These are phyloP conservation scores for Garrulus glandarius DNA, from an alignment of 2,797 vertebrate species.

Conservation along the genomic window DNA sequence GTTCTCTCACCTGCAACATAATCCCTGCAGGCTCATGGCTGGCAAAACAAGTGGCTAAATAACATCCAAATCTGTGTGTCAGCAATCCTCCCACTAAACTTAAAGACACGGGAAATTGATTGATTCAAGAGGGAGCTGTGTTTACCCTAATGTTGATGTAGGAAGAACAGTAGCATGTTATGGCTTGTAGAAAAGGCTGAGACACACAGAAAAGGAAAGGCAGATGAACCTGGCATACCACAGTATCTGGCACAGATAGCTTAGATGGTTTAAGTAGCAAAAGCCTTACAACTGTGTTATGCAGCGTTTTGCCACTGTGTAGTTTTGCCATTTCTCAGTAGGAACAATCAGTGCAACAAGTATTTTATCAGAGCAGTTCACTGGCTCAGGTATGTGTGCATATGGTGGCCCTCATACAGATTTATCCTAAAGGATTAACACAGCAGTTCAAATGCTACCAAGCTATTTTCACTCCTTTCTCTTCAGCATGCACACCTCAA, in stretches of 20 bases:
- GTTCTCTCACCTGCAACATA: slow-evolving; percentile 35
- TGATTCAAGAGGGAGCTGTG: background rate
- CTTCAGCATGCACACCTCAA: background rate
- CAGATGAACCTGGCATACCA: background rate
- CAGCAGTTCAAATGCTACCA: background rate
- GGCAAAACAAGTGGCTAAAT: slow-evolving; percentile 32
- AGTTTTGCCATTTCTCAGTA: background rate
- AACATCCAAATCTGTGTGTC: slow-evolving; percentile 11
- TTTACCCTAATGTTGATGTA: background rate
- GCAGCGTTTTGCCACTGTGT: background rate
- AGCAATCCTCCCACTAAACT: slow-evolving; percentile 48
- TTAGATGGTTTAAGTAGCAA: background rate
- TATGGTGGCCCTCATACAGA: background rate
- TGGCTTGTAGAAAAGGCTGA: background rate
- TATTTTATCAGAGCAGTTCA: background rate
- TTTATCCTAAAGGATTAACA: background rate
- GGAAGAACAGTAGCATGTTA: background rate
- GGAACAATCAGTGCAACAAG: background rate
- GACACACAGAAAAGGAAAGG: background rate
- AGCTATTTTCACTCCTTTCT: background rate
- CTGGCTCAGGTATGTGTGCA: background rate
- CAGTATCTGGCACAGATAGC: background rate
- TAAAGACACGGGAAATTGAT: background rate
- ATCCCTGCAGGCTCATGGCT: background rate
- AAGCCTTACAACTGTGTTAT: background rate